Evolutionary conservation across 2,113 vertebrate genomes (phyloP).

Genomic region (Oxyura jamaicensis): DNA sequence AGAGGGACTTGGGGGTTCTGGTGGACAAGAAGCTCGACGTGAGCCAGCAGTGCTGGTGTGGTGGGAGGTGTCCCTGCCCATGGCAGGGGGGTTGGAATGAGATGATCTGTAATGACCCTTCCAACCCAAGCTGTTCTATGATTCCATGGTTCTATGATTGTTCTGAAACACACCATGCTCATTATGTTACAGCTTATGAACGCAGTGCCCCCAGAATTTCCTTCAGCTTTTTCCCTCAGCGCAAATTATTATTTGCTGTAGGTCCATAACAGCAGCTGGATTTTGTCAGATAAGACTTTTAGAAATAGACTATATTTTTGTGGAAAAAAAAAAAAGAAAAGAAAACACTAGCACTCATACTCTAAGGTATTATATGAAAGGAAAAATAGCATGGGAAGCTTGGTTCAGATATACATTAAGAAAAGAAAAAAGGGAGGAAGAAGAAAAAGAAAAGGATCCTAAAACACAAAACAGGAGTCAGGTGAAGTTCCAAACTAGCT

Average conservation of each 20-base stretch:
- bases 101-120: too few species aligned
- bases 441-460: neutral
- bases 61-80: too few species aligned
- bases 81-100: too few species aligned
- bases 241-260: conserved; percentile 45
- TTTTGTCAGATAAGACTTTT: conserved; percentile 57
- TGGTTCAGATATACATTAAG: neutral
- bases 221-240: conserved; percentile 25
- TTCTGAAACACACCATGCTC: conserved; percentile 6
- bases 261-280: conserved; percentile 60
- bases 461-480: neutral
- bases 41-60: too few species aligned
- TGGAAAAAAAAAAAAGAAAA: neutral
- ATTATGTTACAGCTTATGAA: conserved; percentile 26
- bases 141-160: neutral
- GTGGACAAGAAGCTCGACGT: too few species aligned
- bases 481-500: conserved; percentile 24
- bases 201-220: neutral
- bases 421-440: neutral
- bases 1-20: too few species aligned
- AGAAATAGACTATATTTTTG: neutral
- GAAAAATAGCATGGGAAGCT: conserved; percentile 49
- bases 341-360: neutral
- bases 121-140: too few species aligned
- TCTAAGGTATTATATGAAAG: neutral